Evolutionary conservation across 2,797 vertebrate species (phyloP), one percentile per base, ranked within the genome.

Genomic region (Orientallactaga sibirica): DNA sequence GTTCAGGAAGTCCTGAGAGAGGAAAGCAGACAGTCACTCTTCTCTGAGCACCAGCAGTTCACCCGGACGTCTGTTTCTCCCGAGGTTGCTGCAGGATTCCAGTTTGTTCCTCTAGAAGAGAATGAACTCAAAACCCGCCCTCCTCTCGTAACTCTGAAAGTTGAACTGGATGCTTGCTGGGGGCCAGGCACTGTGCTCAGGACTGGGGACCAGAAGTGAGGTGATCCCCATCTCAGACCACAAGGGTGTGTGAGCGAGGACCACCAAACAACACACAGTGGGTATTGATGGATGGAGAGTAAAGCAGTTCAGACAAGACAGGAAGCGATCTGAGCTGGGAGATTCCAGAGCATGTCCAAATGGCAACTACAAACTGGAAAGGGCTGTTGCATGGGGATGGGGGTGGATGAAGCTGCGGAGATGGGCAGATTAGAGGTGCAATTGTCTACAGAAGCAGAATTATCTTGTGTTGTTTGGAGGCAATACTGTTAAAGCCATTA

Each of bases 1-100:
- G 76, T 67, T 83, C 61, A 97, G 90, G 84, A 95, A 86, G 68
- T 90, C 93, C 96, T 96, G 79, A 8, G 62, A 58, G 77, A 91
- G 29, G 77, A 71, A 95, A 92, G 77, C 64, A 86, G 71, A 10
- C 14, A 5, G 55, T 92, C 80, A 79, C n/a, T 79, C 41, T 76
- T 52, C 55, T 24, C 16, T 1, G 20, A 41, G 29, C 11, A 1
- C 29, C 8, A 18, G 70, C 5, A 8, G 18, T 33, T 81, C 7
- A n/a, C 66, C 25, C 0, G 55, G 71, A 37, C 6, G 3, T 70
- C 43, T 0, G 24, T 41, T 64, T 33, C 25, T 55, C 18, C 16
- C 1, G 2, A 18, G 61, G 33, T 37, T 55, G 43, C 48, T 48
- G 16, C 25, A 62, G 19, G 52, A 33, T 62, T 29, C 55, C 52